Conservation (phyloP, 2,797 vertebrate species). For the Stomatorhinus walkeri region DNA sequence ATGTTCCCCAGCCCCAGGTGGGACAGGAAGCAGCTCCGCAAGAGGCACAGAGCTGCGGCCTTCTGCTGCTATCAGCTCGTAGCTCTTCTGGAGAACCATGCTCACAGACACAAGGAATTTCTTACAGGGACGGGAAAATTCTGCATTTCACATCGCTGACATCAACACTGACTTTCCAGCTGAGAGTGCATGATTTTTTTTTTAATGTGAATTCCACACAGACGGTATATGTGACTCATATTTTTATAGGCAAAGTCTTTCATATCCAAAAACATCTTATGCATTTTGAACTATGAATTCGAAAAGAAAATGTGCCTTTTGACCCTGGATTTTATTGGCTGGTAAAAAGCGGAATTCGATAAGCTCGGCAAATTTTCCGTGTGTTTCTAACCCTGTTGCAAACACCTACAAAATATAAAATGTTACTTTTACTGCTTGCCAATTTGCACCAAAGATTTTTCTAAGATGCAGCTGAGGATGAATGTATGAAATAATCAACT, state of each 20-base stretch:
- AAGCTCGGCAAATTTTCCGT: neutral
- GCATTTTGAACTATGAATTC: neutral
- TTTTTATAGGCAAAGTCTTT: slow-evolving; percentile 2
- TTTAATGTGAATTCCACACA: neutral
- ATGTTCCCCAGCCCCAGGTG: slow-evolving; percentile 22
- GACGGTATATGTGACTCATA: neutral
- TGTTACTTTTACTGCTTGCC: neutral
- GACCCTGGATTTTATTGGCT: neutral
- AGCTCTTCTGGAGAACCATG: neutral
- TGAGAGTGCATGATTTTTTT: neutral
- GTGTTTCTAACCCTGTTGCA: neutral
- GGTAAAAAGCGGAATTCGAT: neutral
- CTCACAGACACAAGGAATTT: neutral
- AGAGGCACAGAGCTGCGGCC: neutral
- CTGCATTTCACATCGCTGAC: neutral
- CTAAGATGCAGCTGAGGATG: neutral
- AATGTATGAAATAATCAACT: neutral
- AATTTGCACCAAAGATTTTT: neutral
- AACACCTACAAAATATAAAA: neutral
- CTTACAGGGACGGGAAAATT: neutral
- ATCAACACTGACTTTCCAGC: neutral
- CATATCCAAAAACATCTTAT: neutral
- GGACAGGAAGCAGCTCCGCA: slow-evolving; percentile 1
- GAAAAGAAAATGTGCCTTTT: neutral
- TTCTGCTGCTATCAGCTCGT: neutral